Evolutionary conservation across 2,888 invertebrate species (phyloP), one percentile per base, ranked within the genome.

Genomic region (Tricholauxania praeusta): DNA sequence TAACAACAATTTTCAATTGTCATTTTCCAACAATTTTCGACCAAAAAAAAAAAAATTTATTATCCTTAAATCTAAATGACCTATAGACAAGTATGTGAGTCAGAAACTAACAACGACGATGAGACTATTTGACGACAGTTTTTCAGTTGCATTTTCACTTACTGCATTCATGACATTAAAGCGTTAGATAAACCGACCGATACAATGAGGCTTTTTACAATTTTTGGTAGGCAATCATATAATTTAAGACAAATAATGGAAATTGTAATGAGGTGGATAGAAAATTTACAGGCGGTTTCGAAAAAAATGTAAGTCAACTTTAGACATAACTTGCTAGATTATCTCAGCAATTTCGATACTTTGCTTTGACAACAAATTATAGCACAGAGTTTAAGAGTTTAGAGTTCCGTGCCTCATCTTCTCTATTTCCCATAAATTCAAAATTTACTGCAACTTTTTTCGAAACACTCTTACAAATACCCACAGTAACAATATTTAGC

Each of bases 221-320:
- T 63, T 70, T 60, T 48, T 51, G 53, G 63, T 47, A 52, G 63
- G 52, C 53, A 51, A 52, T 70, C 51, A 70, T 53, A 70, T 55
- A 70, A 70, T 63, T 70, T 63, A 70, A 70, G 70, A 70, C 63
- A 70, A 70, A 70, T 53, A 62, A 70, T 70, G 69, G 60, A 70
- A 62, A 59, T 62, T 52, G 52, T 4, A n/a, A 39, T 62, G 51
- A n/a, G 52, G 22, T 49, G 14, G 19, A 19, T 7, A 19, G 17
- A 63, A 17, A 17, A 14, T 3, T 28, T 28, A 22, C 22, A 28
- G 28, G 28, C 28, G 28, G 28, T 28, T 28, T 28, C 28, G 28
- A 28, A 28, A 28, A 4, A 28, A 28, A 28, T 4, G 3, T 28
- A 28, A 28, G 4, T 28, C 28, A 28, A 4, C 28, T 28, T 28